Evolutionary conservation across 1,140 invertebrate genomes (phyloP), one percentile per base, ranked within the genome.

Genomic region (Phymorhynchus buccinoides): DNA sequence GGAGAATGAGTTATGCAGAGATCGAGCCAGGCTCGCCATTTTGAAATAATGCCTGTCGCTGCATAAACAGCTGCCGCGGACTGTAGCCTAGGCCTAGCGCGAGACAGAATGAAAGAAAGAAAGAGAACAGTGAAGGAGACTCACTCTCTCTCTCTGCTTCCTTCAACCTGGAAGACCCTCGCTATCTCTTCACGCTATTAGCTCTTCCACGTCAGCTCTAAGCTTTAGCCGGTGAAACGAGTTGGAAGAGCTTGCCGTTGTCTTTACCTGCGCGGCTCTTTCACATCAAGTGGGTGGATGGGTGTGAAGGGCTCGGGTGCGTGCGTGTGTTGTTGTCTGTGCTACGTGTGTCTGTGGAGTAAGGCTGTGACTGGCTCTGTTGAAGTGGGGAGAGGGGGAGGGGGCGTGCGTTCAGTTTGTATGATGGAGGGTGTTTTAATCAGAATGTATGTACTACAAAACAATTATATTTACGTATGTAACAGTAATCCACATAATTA

Each of bases 11-110:
- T 12, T 16, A 3, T 79, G 44, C n/a, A n/a, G n/a, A n/a, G n/a
- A n/a, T n/a, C n/a, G n/a, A n/a, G n/a, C n/a, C n/a, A n/a, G 62
- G 62, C 66, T 71, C 81, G 56, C 81, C 80, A 81, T 81, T 30
- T 81, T 81, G 80, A 41, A 66, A 82, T 80, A 78, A 37, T 27
- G 4, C 44, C 83, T 52, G 18, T 66, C 73, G 35, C 27, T 30
- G 42, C 83, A 84, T 77, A 75, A 77, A 75, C 37, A 77, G 44
- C 48, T 39, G 48, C 30, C 35, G 66, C 30, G 82, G 32, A 22
- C 27, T 27, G 16, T n/a, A 6, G 81, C 16, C 4, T 42, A 44
- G 73, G 56, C 37, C n/a, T n/a, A 6, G 81, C 16, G 16, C n/a
- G 68, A 83, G 56, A 66, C n/a, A n/a, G 56, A 42, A n/a, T 71